phyloP scores from a whole-genome alignment of 2,113 vertebrate species.

The Dicrurus megarhynchus region DNA sequence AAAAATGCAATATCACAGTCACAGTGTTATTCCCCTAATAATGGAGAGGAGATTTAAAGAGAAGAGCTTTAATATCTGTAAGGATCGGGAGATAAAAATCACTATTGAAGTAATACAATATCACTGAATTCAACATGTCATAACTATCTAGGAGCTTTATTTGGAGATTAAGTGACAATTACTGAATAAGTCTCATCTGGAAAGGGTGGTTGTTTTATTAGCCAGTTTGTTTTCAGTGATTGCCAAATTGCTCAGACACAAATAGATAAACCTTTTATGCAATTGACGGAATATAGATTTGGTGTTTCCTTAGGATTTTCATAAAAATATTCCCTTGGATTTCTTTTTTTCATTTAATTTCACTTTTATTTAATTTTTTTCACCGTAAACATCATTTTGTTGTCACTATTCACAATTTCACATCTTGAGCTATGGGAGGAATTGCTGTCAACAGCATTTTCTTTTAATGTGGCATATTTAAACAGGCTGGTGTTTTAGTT shows the following conservation, averaged over 20 bases:
- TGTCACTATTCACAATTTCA: not conserved
- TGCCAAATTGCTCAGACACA: not conserved
- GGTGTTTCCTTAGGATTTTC: not conserved
- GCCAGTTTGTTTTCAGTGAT: not conserved
- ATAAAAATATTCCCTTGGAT: not conserved
- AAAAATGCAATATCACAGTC: not conserved
- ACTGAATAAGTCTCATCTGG: not conserved
- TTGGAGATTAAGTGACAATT: not conserved
- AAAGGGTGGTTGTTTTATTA: not conserved
- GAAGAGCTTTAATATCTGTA: not conserved
- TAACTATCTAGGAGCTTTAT: not conserved
- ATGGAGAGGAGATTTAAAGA: not conserved
- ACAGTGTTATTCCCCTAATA: not conserved
- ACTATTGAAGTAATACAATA: not conserved
- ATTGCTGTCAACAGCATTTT: not conserved
- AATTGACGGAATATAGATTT: not conserved
- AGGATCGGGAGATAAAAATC: not conserved
- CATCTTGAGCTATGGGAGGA: not conserved
- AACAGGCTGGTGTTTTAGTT: not conserved
- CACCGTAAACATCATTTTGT: not conserved
- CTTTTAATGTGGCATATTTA: not conserved
- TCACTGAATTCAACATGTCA: not conserved
- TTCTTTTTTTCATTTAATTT: not conserved
- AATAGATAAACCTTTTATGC: not conserved
- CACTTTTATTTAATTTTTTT: not conserved